These are phyloP conservation scores for Homarus americanus DNA, from an alignment of 1,140 invertebrate species.

Conservation along the genomic window DNA sequence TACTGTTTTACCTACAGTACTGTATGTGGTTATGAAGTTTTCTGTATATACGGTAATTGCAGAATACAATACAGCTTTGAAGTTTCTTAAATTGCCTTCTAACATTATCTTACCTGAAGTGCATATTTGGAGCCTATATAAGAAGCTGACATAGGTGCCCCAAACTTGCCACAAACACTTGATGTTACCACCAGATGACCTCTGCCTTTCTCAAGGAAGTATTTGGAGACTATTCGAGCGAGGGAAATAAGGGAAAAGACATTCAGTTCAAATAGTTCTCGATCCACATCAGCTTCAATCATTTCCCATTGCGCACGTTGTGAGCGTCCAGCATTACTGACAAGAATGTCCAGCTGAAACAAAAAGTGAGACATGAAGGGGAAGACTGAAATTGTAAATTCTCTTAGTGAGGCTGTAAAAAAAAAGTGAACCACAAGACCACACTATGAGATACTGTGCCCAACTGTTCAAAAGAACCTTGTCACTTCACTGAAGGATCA, in stretches of 20 bases:
- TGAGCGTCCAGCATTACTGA: constrained; percentile 90
- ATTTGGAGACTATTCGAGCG: constrained; percentile 82
- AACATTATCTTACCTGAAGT: constrained; percentile 84
- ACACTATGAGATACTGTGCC: too few relatives aligned
- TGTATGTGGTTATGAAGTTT: too few relatives aligned
- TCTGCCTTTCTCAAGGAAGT: constrained; percentile 59
- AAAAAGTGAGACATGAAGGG: constrained; percentile 16
- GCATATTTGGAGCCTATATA: constrained; percentile 91
- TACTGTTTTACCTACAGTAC: too few relatives aligned
- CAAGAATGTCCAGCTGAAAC: constrained; percentile 85
- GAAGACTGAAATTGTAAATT: too few relatives aligned
- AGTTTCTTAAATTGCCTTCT: too few relatives aligned
- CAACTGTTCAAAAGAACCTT: too few relatives aligned
- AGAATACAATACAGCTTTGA: too few relatives aligned
- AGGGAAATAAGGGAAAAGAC: constrained; percentile 88
- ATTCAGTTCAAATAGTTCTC: constrained; percentile 89
- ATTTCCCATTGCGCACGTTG: constrained; percentile 88
- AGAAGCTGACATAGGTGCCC: constrained; percentile 85
- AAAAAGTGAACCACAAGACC: too few relatives aligned
- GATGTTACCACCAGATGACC: constrained; percentile 86
- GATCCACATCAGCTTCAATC: constrained; percentile 87
- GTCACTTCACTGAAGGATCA: too few relatives aligned
- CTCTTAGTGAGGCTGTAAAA: too few relatives aligned
- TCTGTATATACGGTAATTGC: too few relatives aligned
- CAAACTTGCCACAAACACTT: constrained; percentile 85